phyloP scores from a whole-genome alignment of 2,797 vertebrate species.

The Lagocephalus sceleratus region DNA sequence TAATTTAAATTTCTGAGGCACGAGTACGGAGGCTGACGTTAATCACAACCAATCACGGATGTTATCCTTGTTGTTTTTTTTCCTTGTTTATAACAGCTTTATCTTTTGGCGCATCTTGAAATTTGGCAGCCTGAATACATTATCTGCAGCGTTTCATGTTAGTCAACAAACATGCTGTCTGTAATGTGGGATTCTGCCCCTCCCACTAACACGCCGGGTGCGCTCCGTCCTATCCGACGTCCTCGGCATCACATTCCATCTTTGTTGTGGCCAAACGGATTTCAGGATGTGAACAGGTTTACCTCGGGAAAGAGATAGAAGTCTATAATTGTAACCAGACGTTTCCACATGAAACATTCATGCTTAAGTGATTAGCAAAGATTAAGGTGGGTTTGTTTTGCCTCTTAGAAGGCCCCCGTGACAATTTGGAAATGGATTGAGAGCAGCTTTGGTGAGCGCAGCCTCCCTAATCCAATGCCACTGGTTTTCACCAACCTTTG shows the following conservation, averaged over 20 bases:
- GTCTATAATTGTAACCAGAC: conserved; percentile 67
- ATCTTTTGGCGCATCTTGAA: conserved; percentile 62
- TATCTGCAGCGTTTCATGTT: conserved; percentile 52
- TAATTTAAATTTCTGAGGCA: conserved; percentile 67
- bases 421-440: conserved; percentile 74
- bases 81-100: conserved; percentile 57
- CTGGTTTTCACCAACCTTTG: conserved; percentile 67
- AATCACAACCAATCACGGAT: conserved; percentile 69
- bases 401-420: conserved; percentile 63
- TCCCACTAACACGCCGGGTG: conserved; percentile 44
- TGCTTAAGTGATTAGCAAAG: conserved; percentile 75
- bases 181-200: conserved; percentile 52
- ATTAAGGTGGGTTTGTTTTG: conserved; percentile 75
- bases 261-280: conserved; percentile 71
- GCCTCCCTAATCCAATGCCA: conserved; percentile 67
- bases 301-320: conserved; percentile 58
- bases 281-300: conserved; percentile 60
- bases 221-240: conserved; percentile 46
- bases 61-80: conserved; percentile 40
- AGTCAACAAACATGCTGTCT: conserved; percentile 56
- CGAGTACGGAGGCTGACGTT: conserved; percentile 61
- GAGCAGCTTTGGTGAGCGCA: conserved; percentile 61
- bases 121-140: conserved; percentile 63
- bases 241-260: conserved; percentile 50
- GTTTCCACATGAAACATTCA: conserved; percentile 74